Conservation (phyloP, 2,113 vertebrate genomes). For the Pedionomus torquatus region DNA sequence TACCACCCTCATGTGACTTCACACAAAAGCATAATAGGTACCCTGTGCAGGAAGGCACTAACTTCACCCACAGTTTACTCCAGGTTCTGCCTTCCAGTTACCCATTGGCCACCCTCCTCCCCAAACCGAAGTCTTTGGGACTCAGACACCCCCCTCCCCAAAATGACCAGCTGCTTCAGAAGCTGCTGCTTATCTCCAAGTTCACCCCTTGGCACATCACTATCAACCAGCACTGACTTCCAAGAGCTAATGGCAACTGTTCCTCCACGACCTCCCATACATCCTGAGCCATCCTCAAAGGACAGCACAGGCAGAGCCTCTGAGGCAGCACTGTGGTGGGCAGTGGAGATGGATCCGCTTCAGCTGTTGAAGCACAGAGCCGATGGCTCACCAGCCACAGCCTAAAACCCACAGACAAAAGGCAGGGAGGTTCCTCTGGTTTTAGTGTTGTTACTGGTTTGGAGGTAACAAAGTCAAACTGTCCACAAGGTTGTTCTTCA, state of each 20-base stretch:
- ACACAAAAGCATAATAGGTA: background rate
- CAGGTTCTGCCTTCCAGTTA: background rate
- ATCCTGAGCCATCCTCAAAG: background rate
- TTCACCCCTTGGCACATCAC: background rate
- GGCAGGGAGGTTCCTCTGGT: background rate
- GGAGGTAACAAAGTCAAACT: background rate
- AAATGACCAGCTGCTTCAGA: background rate
- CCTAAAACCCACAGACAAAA: background rate
- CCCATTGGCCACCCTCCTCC: background rate
- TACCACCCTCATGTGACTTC: background rate
- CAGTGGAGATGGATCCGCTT: accelerated
- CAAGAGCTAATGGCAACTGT: background rate
- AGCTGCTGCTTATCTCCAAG: background rate
- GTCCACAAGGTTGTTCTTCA: background rate
- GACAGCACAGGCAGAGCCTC: background rate
- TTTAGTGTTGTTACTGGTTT: background rate
- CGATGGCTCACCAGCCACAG: background rate
- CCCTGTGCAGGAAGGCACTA: background rate
- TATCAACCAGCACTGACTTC: background rate
- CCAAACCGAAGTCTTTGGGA: background rate
- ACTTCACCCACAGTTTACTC: background rate
- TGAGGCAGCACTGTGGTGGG: background rate
- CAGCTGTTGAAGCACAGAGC: no score
- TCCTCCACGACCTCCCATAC: background rate
- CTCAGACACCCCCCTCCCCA: background rate